Evolutionary conservation across 2,797 vertebrate species (phyloP).

Genomic region (Brachyalestes nurse): DNA sequence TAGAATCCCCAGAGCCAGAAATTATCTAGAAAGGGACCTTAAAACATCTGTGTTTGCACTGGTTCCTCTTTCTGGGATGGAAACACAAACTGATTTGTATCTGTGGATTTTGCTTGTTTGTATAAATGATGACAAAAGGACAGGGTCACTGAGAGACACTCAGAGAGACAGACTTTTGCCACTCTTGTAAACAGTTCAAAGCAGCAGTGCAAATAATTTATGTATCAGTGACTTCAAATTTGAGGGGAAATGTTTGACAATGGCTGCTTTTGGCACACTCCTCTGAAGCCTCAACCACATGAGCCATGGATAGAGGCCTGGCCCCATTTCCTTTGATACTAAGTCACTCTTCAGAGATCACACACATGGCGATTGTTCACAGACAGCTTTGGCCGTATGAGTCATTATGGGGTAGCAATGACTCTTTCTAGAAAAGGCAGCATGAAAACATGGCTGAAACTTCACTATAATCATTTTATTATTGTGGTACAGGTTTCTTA

Average conservation of each 20-base stretch:
- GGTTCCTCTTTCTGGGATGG: constrained; percentile 29
- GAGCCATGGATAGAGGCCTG: constrained; percentile 21
- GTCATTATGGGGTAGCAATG: constrained; percentile 34
- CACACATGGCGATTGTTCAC: constrained; percentile 42
- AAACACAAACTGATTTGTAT: constrained; percentile 49
- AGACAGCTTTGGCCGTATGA: constrained; percentile 15
- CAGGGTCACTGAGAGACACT: constrained; percentile 30
- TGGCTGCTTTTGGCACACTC: constrained; percentile 33
- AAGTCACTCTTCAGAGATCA: constrained; percentile 56
- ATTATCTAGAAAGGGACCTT: constrained; percentile 37
- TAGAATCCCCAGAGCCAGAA: constrained; percentile 26
- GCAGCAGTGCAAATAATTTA: constrained; percentile 60
- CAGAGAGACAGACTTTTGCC: constrained; percentile 42
- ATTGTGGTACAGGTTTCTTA: constrained; percentile 23
- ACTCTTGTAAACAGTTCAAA: constrained; percentile 57
- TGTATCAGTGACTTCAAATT: constrained; percentile 58
- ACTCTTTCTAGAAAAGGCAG: constrained; percentile 27
- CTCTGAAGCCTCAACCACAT: constrained; percentile 19
- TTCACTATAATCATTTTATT: constrained; percentile 27
- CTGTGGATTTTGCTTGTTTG: constrained; percentile 53
- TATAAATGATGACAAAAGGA: constrained; percentile 35
- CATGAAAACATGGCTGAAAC: constrained; percentile 25
- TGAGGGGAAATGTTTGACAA: constrained; percentile 49
- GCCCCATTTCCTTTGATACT: constrained; percentile 42
- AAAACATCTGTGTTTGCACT: constrained; percentile 52